Evolutionary conservation across 2,888 invertebrate species (phyloP), one percentile per base, ranked within the genome.

Genomic region (Dioctria rufipes): DNA sequence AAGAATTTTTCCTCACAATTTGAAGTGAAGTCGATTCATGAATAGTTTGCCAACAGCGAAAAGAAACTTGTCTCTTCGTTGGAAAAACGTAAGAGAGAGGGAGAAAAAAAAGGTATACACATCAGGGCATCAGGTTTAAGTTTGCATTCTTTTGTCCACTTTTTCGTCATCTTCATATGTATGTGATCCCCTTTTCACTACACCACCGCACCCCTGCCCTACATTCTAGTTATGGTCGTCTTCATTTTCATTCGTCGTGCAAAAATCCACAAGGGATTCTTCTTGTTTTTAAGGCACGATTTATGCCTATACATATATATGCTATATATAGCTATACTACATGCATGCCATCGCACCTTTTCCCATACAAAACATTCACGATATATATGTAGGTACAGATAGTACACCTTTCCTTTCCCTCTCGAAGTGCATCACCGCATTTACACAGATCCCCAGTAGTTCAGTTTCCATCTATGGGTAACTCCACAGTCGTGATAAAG

Each of bases 371-470:
- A 25, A 11, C 42, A n/a, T 39, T 49, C 58, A 25, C 46, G 11
- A 37, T 58, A 42, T 37, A 25, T 25, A 25, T 46, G 25, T 13
- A 61, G 63, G 42, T 11, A 75, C 6, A 75, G 13, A 46, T 13
- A 13, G 37, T 77, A 37, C 77, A 63, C 51, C 49, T 77, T 63
- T 37, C 63, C 63, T 77, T 77, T 63, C 77, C 77, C 77, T 63
- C 61, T 77, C 49, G 60, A 77, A 77, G 9, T 63, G 77, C 77
- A 63, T 43, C n/a, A 11, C 51, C 77, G 77, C 63, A 77, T 77
- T 77, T 77, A 77, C 77, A 77, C 77, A 77, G 77, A 77, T 61
- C 77, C 77, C 77, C 77, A 77, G 77, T 77, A 77, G 77, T 77
- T 77, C 77, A 77, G 77, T 77, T 77, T 77, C 49, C 63, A 63